A percentile compares a stretch with the other conserved stretches of the same genome.
Conservation (phyloP, 2,888 invertebrate genomes). For the Trypoxylon attenuatum region DNA sequence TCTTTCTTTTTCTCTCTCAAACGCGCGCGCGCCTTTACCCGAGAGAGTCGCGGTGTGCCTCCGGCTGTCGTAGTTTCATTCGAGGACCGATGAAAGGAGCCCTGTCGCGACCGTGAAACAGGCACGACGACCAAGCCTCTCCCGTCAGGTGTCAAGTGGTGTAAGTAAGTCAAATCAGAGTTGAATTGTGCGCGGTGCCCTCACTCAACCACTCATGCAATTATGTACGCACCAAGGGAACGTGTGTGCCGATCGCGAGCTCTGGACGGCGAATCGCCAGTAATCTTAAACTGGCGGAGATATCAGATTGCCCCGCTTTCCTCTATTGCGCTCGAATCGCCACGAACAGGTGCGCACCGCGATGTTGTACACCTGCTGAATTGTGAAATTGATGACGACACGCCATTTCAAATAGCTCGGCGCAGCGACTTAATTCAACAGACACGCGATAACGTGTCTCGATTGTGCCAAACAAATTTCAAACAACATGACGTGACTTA, state of each 20-base stretch:
- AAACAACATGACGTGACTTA: constrained; percentile 43
- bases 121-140: background rate
- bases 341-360: constrained; percentile 34
- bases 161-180: background rate
- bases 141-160: background rate
- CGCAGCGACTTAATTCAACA: constrained; percentile 17
- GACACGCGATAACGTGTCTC: constrained; percentile 17
- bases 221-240: too few species aligned
- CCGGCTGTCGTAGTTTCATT: too few species aligned
- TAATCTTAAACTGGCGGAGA: too few species aligned
- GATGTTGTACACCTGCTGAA: constrained; percentile 15
- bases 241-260: too few species aligned
- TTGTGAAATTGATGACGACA: background rate
- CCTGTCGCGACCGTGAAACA: background rate
- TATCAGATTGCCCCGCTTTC: constrained; percentile 5
- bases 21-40: too few species aligned
- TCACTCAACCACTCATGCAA: too few species aligned
- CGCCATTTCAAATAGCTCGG: constrained; percentile 1
- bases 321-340: constrained; percentile 1
- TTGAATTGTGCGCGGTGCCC: background rate
- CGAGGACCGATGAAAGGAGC: too few species aligned
- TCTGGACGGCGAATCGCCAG: too few species aligned
- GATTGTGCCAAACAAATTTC: background rate
- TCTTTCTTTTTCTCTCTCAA: too few species aligned
- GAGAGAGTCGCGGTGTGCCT: too few species aligned